These are phyloP conservation scores for Riparia riparia DNA, from an alignment of 2,113 vertebrate genomes.

Conservation along the genomic window DNA sequence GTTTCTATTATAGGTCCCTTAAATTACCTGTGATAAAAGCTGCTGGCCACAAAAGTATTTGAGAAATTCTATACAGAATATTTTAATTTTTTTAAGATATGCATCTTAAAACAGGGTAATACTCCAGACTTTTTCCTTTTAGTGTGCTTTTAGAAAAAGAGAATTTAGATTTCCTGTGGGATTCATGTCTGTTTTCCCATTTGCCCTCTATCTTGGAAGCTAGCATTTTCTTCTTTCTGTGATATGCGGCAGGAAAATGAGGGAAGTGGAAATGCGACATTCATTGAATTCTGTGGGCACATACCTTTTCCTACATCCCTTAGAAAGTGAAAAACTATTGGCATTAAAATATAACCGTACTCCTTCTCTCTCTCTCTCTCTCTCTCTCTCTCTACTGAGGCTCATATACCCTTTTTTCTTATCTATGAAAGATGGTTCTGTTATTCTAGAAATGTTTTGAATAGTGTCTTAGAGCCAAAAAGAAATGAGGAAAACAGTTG, in stretches of 20 bases:
- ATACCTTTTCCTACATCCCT: background rate
- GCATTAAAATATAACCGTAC: background rate
- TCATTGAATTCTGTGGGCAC: background rate
- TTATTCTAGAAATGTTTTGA: conserved; percentile 30
- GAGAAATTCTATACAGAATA: background rate
- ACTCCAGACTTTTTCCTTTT: background rate
- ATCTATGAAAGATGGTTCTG: background rate
- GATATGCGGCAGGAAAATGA: background rate
- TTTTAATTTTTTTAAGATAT: background rate
- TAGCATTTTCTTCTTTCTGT: conserved; percentile 3
- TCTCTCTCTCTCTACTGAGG: background rate
- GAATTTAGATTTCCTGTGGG: background rate
- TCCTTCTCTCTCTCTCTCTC: background rate
- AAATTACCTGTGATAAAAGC: background rate
- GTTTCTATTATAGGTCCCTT: background rate
- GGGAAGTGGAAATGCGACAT: background rate
- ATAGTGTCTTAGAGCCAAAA: conserved; percentile 6
- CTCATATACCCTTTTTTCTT: background rate
- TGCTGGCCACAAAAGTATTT: background rate
- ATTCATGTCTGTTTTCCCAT: background rate
- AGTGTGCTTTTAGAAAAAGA: background rate
- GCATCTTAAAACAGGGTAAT: background rate
- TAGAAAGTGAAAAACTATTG: background rate
- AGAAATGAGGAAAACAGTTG: conserved; percentile 1
- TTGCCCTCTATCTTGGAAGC: background rate